phyloP scores from a whole-genome alignment of 2,797 vertebrate genomes.

The Bufotes viridis region DNA sequence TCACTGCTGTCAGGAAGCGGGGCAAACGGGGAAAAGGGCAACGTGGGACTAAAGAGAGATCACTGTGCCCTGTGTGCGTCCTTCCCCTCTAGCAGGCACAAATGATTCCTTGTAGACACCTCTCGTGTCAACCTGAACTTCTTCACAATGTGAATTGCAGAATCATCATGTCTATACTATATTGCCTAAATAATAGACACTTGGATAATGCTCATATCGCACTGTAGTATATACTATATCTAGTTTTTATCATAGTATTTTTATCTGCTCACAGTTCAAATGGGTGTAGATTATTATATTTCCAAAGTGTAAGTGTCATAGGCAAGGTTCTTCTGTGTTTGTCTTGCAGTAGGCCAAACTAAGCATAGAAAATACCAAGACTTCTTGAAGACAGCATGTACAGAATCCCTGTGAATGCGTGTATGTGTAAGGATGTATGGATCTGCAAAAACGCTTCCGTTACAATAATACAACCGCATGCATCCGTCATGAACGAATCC shows the following conservation, averaged over 20 bases:
- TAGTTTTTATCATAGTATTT: background rate
- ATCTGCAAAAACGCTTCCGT: too few relatives aligned
- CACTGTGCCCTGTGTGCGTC: constrained; percentile 64
- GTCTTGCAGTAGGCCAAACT: too few relatives aligned
- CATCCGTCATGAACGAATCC: too few relatives aligned
- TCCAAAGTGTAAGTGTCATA: background rate
- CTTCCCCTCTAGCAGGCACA: constrained; percentile 45
- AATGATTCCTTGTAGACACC: constrained; percentile 57
- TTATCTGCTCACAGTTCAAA: background rate
- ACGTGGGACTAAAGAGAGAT: constrained; percentile 68
- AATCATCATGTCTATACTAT: constrained; percentile 37
- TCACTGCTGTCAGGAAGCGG: constrained; percentile 65
- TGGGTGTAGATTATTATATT: background rate
- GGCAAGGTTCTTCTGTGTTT: too few relatives aligned
- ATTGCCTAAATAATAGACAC: background rate
- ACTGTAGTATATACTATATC: background rate
- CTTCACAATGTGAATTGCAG: constrained; percentile 45
- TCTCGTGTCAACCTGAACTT: constrained; percentile 54
- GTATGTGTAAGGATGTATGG: too few relatives aligned
- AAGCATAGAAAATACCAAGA: too few relatives aligned
- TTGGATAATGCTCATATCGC: background rate
- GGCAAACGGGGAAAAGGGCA: constrained; percentile 67
- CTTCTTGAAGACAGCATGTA: too few relatives aligned
- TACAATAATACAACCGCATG: too few relatives aligned
- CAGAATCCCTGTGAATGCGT: too few relatives aligned